Base-by-base conservation (phyloP, 1,140 invertebrate genomes). In the Cepaea nemoralis region DNA sequence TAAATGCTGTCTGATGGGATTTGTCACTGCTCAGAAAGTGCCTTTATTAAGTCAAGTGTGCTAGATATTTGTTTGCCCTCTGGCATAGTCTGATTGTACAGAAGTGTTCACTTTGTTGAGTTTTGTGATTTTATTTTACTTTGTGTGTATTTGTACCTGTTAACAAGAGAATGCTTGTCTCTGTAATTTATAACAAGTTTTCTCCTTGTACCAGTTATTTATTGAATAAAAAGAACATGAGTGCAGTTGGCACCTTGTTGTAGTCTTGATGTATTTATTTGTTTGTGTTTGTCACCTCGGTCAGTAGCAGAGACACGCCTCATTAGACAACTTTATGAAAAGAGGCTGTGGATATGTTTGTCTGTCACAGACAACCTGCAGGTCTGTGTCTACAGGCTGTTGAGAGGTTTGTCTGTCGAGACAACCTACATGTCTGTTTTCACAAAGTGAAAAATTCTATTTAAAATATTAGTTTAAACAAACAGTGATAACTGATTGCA, bases 291-390 rank as follows among this genome's bases (percentile, higher is more conserved):
- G 19, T 50, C 24, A 75, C 19, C 10, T 48, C 73, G 55, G 2
- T 35, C 8, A 39, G 37, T 37, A 69, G 22, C 5, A 1, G 31
- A 70, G 31, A 35, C 35, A 40, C n/a, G 73, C 73, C 73, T 75
- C 73, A 75, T 75, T 75, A 50, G 73, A 75, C 73, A 45, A 27
- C 45, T 75, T 50, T 35, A 6, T 75, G 39, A 48, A 75, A 48
- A 45, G 42, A 75, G 69, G 37, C 69, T 71, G 37, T 71, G 24
- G 22, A 40, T 2, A 24, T 39, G 12, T n/a, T 27, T 40, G 19
- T 45, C 39, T 33, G 45, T 40, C 1, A n/a, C n/a, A n/a, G n/a
- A n/a, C n/a, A n/a, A n/a, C n/a, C n/a, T n/a, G n/a, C 73, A 45
- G 45, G 27, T 75, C 35, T 35, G 2, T 75, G 39, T 27, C 48